Evolutionary conservation across 2,113 vertebrate genomes (phyloP).

Genomic region (Excalfactoria chinensis): DNA sequence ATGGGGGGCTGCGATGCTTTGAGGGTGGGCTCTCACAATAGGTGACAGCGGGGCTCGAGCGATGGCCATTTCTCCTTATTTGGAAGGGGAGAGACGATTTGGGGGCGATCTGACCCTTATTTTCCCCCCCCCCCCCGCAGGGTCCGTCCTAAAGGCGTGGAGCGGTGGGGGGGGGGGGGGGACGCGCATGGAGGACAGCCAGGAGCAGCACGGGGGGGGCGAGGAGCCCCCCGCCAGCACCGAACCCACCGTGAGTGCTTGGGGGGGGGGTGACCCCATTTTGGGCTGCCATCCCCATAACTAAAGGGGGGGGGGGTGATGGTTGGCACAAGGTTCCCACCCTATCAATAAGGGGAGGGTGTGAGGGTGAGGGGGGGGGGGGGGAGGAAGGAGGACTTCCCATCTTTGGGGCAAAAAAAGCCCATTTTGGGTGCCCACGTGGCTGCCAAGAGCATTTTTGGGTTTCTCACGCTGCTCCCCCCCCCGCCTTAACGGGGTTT

Average conservation of each 20-base stretch:
- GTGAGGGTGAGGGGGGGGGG: neutral
- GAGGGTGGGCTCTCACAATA: neutral
- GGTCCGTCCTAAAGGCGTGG: neutral
- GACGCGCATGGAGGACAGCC: neutral
- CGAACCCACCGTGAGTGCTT: neutral
- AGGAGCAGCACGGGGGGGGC: too few species aligned
- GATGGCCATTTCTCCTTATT: neutral
- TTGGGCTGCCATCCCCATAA: neutral
- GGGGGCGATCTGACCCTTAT: neutral
- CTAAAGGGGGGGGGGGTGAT: neutral
- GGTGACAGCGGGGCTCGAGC: neutral
- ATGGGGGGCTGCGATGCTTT: neutral
- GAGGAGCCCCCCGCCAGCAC: neutral
- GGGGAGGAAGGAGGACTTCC: neutral
- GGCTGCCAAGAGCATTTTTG: neutral
- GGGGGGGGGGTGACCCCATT: neutral
- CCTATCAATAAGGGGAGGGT: neutral
- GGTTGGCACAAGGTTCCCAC: neutral
- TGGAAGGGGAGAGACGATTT: neutral
- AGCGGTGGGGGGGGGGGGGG: too few species aligned
- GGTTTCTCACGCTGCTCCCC: neutral
- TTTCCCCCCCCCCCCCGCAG: neutral
- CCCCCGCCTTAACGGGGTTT: too few species aligned
- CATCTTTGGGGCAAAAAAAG: neutral
- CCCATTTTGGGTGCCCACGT: neutral